These are phyloP conservation scores for Dasysyrphus albostriatus DNA, from an alignment of 2,888 invertebrate species.

Conservation along the genomic window DNA sequence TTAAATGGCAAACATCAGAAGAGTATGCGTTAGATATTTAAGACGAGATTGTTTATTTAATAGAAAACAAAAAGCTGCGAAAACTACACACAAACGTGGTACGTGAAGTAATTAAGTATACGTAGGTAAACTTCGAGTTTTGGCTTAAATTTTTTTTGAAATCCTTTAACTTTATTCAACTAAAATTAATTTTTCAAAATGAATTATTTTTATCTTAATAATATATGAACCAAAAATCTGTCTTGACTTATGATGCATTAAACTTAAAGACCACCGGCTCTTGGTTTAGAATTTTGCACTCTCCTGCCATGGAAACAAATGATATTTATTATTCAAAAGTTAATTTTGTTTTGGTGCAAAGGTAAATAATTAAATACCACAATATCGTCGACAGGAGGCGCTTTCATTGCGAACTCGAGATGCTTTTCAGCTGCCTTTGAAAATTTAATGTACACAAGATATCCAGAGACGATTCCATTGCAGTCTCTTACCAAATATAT, in stretches of 20 bases:
- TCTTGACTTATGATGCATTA: background rate
- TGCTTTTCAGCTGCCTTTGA: constrained; percentile 41
- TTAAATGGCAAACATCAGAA: too few species aligned
- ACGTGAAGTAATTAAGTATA: too few species aligned
- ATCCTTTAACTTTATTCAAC: too few species aligned
- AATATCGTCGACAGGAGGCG: constrained; percentile 26
- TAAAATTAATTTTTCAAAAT: background rate
- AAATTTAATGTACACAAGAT: constrained; percentile 59
- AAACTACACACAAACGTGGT: too few species aligned
- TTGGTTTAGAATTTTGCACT: constrained; percentile 32
- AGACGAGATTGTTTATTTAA: too few species aligned
- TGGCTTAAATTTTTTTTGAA: too few species aligned
- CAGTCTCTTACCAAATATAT: constrained; percentile 22
- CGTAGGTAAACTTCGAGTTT: too few species aligned
- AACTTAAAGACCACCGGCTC: background rate
- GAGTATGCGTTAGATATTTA: too few species aligned
- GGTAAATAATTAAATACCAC: constrained; percentile 65
- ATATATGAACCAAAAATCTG: background rate
- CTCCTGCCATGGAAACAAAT: constrained; percentile 46
- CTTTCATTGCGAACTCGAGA: constrained; percentile 37
- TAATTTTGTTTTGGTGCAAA: constrained; percentile 70
- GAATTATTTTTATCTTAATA: background rate
- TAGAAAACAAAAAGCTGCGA: too few species aligned
- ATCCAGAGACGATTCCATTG: constrained; percentile 57
- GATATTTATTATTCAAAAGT: constrained; percentile 66